These are phyloP conservation scores for Anodontia alba DNA, from an alignment of 2,888 invertebrate species.

Conservation along the genomic window DNA sequence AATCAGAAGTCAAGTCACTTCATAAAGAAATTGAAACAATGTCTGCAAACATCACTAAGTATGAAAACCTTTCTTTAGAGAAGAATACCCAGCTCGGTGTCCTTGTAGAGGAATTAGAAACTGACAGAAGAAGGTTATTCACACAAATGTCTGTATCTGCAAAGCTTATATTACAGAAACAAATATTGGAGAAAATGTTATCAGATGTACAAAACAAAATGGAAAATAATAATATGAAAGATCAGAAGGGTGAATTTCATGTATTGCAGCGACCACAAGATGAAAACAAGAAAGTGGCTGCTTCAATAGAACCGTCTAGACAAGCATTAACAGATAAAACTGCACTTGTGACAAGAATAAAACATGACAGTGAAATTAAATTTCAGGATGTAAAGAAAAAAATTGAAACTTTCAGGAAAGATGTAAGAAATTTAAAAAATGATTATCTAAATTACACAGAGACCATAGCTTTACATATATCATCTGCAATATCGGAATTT, in stretches of 20 bases:
- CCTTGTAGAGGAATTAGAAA: not conserved
- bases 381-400: not conserved
- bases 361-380: not conserved
- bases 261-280: not conserved
- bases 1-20: constrained; percentile 30
- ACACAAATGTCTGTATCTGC: not conserved
- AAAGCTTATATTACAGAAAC: not conserved
- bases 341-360: not conserved
- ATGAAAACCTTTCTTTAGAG: not conserved
- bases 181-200: not conserved
- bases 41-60: not conserved
- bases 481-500: not conserved
- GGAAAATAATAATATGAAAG: not conserved
- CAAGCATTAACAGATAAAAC: not conserved
- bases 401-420: not conserved
- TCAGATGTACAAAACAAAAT: not conserved
- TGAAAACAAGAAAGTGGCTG: not conserved
- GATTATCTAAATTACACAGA: not conserved
- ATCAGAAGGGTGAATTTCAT: not conserved
- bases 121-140: not conserved
- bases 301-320: not conserved
- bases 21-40: not conserved
- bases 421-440: not conserved
- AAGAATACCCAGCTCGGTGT: not conserved
- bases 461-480: not conserved